phyloP scores from a whole-genome alignment of 2,888 invertebrate genomes.

The Halocaridina rubra region DNA sequence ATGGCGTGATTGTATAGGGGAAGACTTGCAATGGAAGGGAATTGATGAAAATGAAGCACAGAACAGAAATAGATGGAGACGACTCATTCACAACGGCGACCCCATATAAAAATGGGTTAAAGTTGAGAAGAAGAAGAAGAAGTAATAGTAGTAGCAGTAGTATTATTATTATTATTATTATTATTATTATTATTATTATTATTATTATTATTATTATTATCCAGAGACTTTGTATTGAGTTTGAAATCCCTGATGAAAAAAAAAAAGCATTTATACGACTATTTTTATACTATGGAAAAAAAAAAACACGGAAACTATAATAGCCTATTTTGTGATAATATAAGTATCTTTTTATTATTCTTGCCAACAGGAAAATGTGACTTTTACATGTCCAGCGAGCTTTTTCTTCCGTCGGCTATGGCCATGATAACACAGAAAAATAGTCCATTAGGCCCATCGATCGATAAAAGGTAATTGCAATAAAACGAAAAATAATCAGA shows the following conservation, averaged over 20 bases:
- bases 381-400: background rate
- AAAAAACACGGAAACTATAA: background rate
- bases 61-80: too few relatives aligned
- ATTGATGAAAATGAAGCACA: too few relatives aligned
- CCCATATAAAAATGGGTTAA: too few relatives aligned
- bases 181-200: background rate
- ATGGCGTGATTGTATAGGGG: too few relatives aligned
- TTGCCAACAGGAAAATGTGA: background rate
- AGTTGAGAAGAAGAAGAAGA: too few relatives aligned
- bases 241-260: too few relatives aligned
- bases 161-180: too few relatives aligned
- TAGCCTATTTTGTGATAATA: background rate
- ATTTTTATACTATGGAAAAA: background rate
- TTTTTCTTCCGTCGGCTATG: background rate
- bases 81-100: too few relatives aligned
- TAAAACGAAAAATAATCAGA: too few relatives aligned
- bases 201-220: background rate
- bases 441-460: background rate
- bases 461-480: background rate
- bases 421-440: slow-evolving; percentile 1
- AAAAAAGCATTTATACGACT: too few relatives aligned
- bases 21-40: too few relatives aligned
- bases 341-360: background rate
- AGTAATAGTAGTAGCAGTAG: too few relatives aligned
- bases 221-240: background rate